These are phyloP conservation scores for Coenonympha glycerion DNA, from an alignment of 2,888 invertebrate genomes.

Conservation along the genomic window DNA sequence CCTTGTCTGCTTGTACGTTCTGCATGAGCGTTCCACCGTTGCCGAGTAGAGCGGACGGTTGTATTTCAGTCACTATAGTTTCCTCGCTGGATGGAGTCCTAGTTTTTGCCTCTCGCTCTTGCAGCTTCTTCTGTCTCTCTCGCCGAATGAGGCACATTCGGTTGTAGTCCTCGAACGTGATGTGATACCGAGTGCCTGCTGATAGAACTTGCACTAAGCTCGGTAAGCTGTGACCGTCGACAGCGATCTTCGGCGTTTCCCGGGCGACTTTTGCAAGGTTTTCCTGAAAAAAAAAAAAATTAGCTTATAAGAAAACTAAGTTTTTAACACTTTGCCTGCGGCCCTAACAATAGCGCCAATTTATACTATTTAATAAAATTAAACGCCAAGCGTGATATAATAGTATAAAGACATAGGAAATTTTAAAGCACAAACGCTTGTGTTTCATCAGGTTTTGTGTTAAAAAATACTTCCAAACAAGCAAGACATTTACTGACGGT, in stretches of 20 bases:
- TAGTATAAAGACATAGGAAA: too few relatives aligned
- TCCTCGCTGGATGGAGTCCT: constrained; percentile 37
- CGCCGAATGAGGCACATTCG: constrained; percentile 84
- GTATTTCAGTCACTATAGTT: constrained; percentile 56
- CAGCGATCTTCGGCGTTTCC: constrained; percentile 74
- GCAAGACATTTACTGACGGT: too few relatives aligned
- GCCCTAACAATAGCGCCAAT: too few relatives aligned
- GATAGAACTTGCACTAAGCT: constrained; percentile 84
- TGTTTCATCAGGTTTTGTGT: too few relatives aligned
- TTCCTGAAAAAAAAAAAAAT: constrained; percentile 44
- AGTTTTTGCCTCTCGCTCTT: constrained; percentile 48
- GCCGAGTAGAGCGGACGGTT: constrained; percentile 55
- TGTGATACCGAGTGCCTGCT: constrained; percentile 86
- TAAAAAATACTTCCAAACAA: not conserved
- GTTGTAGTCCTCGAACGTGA: constrained; percentile 86
- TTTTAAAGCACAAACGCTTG: too few relatives aligned
- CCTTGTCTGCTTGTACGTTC: constrained; percentile 40
- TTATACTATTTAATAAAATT: too few relatives aligned
- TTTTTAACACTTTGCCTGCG: too few relatives aligned
- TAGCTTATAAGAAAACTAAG: not conserved
- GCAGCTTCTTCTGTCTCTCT: constrained; percentile 79
- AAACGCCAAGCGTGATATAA: too few relatives aligned
- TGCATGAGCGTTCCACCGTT: constrained; percentile 60
- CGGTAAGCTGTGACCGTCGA: constrained; percentile 76
- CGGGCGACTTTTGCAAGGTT: constrained; percentile 57